These are phyloP conservation scores for Microtus montanus DNA, from an alignment of 2,113 vertebrate species.

Conservation along the genomic window DNA sequence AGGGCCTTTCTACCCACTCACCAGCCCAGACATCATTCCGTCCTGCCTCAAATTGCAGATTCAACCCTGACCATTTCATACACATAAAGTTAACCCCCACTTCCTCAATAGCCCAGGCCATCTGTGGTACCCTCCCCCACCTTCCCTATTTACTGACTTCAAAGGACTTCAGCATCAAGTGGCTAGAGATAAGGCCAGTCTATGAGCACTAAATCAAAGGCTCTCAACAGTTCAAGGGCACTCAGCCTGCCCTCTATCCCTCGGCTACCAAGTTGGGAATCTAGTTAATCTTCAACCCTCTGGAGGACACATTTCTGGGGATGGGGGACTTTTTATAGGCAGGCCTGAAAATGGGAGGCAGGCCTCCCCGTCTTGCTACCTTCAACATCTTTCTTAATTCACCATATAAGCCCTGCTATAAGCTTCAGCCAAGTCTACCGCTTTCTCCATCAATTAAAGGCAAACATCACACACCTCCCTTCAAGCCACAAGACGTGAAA, in stretches of 20 bases:
- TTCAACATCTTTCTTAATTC: neutral
- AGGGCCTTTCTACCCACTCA: neutral
- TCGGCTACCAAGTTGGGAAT: neutral
- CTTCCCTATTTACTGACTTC: neutral
- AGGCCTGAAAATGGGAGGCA: constrained; percentile 13
- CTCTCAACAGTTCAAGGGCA: neutral
- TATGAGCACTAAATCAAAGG: constrained; percentile 20
- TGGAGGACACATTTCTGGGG: neutral
- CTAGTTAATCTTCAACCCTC: constrained; percentile 40
- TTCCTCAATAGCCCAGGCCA: neutral
- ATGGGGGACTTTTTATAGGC: neutral
- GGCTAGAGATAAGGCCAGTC: neutral
- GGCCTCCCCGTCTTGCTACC: neutral
- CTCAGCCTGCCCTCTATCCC: neutral
- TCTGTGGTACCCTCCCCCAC: neutral
- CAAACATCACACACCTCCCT: neutral
- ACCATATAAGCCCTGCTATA: neutral
- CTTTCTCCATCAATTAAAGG: neutral
- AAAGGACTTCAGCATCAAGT: constrained; percentile 22
- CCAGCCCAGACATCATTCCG: neutral
- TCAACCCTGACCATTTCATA: neutral
- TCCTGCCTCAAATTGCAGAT: neutral
- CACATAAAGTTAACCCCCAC: neutral
- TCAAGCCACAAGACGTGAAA: neutral
- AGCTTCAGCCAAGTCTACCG: neutral